These are phyloP conservation scores for Cephalopachus bancanus DNA, from an alignment of 2,797 vertebrate species.

Conservation along the genomic window DNA sequence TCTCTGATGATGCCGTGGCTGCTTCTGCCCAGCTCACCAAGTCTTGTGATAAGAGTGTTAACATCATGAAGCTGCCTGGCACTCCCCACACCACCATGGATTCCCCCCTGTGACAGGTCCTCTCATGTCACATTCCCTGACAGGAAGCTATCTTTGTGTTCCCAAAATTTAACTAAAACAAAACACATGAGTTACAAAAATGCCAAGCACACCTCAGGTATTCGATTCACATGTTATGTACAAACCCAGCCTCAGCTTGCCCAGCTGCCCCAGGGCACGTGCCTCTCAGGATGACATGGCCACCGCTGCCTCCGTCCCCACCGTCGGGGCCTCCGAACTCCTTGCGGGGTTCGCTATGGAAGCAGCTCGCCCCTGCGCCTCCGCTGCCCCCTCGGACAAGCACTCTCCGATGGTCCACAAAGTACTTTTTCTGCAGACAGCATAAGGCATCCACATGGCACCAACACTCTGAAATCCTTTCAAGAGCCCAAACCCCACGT, in stretches of 20 bases:
- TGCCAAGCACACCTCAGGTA: rapidly evolving
- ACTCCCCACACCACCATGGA: too few species aligned
- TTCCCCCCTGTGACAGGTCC: too few species aligned
- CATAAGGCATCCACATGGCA: not conserved
- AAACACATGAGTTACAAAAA: not conserved
- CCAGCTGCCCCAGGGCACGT: not conserved
- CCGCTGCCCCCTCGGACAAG: conserved; percentile 93
- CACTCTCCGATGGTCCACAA: conserved; percentile 94
- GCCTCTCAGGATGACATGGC: conserved; percentile 91
- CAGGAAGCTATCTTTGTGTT: not conserved
- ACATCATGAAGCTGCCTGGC: too few species aligned
- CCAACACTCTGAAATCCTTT: not conserved
- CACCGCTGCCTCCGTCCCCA: conserved; percentile 96
- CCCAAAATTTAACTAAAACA: not conserved
- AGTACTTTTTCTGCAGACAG: conserved; percentile 92
- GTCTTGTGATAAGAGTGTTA: too few species aligned
- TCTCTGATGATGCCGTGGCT: rapidly evolving
- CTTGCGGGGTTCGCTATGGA: conserved; percentile 97
- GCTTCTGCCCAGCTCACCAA: not conserved
- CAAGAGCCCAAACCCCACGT: rapidly evolving
- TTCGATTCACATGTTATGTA: too few species aligned
- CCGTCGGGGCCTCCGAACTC: conserved; percentile 97
- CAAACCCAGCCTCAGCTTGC: rapidly evolving
- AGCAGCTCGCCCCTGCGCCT: conserved; percentile 92
- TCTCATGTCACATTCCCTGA: not conserved